Evolutionary conservation across 2,888 invertebrate genomes (phyloP).

Genomic region (Agonopterix alstromeriana): DNA sequence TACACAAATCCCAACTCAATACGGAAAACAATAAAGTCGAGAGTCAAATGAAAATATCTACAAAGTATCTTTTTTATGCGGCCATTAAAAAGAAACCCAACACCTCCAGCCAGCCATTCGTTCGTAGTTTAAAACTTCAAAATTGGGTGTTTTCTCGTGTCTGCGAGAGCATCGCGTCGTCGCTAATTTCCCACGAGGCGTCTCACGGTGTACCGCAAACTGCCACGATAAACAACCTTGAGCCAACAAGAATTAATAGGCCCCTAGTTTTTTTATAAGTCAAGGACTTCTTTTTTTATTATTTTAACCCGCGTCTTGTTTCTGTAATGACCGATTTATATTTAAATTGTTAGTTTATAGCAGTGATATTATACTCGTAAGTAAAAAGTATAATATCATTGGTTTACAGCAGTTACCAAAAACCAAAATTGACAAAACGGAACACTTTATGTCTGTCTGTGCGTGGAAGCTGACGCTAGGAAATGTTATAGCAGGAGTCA

Average conservation of each 20-base stretch:
- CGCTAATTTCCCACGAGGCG: constrained; percentile 51
- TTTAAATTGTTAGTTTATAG: too few species aligned
- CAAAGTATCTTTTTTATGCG: constrained; percentile 17
- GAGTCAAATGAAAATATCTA: neutral
- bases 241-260: constrained; percentile 29
- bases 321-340: too few species aligned
- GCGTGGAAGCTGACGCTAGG: too few species aligned
- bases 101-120: constrained; percentile 15
- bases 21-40: neutral
- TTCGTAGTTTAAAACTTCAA: constrained; percentile 46
- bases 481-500: too few species aligned
- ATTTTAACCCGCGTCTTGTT: neutral
- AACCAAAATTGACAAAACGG: too few species aligned
- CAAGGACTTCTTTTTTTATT: neutral
- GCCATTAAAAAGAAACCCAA: constrained; percentile 37
- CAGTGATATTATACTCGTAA: too few species aligned
- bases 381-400: too few species aligned
- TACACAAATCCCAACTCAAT: too few species aligned
- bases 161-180: constrained; percentile 27
- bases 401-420: too few species aligned
- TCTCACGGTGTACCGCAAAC: constrained; percentile 36
- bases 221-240: constrained; percentile 40
- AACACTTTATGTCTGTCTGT: too few species aligned
- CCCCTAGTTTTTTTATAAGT: constrained; percentile 16
- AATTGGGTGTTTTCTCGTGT: constrained; percentile 41